Evolutionary conservation across 2,113 vertebrate genomes (phyloP).

Genomic region (Xenopus borealis): DNA sequence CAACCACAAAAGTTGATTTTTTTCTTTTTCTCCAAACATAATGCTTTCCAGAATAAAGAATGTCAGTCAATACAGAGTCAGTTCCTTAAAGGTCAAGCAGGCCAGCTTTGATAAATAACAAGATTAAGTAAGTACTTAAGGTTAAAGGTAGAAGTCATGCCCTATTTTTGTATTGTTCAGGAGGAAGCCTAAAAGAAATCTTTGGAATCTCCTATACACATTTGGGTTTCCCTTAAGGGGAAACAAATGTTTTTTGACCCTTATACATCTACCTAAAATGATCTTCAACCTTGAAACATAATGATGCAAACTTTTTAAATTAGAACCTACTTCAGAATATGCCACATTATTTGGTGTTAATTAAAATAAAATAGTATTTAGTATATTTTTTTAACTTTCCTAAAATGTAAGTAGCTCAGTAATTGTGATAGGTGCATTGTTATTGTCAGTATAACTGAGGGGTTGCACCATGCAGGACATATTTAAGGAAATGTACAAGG

Average conservation of each 20-base stretch:
- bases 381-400: too few relatives aligned
- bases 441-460: too few relatives aligned
- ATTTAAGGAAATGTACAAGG: neutral
- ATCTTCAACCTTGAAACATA: neutral
- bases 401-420: too few relatives aligned
- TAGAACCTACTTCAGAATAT: too few relatives aligned
- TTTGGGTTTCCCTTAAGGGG: slow-evolving; percentile 31
- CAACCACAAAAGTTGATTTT: slow-evolving; percentile 25
- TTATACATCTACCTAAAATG: slow-evolving; percentile 8
- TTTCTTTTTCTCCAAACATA: slow-evolving; percentile 7
- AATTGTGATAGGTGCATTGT: too few relatives aligned
- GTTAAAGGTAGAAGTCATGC: slow-evolving; percentile 45
- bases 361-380: too few relatives aligned
- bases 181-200: slow-evolving; percentile 42
- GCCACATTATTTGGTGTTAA: too few relatives aligned
- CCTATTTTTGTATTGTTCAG: slow-evolving; percentile 37
- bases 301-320: too few relatives aligned
- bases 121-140: slow-evolving; percentile 43
- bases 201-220: slow-evolving; percentile 34
- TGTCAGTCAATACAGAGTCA: slow-evolving; percentile 41
- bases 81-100: slow-evolving; percentile 33
- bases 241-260: slow-evolving; percentile 43
- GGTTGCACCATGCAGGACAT: too few relatives aligned
- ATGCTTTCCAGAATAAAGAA: slow-evolving; percentile 36
- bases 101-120: slow-evolving; percentile 47